Evolutionary conservation across 2,888 invertebrate species (phyloP).

Genomic region (Dynastes hyllus): DNA sequence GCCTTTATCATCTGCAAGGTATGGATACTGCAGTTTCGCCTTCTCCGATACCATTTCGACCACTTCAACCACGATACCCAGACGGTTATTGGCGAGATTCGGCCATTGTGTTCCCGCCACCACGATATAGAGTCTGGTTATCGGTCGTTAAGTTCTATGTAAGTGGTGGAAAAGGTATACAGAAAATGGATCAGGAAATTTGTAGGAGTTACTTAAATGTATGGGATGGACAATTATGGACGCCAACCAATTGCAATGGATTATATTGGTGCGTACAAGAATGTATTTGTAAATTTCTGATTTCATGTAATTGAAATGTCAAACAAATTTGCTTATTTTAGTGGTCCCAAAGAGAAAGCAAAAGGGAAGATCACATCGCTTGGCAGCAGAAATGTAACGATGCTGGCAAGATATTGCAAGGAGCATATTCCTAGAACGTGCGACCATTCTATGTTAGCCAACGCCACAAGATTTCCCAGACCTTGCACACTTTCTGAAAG

Average conservation of each 20-base stretch:
- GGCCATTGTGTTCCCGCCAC: conserved; percentile 74
- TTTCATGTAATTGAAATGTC: background rate
- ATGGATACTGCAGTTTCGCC: conserved; percentile 74
- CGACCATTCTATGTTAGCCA: conserved; percentile 83
- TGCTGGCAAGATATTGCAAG: conserved; percentile 87
- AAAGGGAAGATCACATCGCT: conserved; percentile 64
- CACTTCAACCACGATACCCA: conserved; percentile 74
- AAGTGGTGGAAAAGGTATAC: conserved; percentile 77
- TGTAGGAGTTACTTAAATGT: conserved; percentile 89
- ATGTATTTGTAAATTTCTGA: conserved; percentile 14
- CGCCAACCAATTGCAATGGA: conserved; percentile 85
- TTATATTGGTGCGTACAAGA: conserved; percentile 79
- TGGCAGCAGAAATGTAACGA: conserved; percentile 80
- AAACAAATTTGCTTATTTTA: conserved; percentile 54
- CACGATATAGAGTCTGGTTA: conserved; percentile 88
- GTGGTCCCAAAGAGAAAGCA: conserved; percentile 65
- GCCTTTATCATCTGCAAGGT: conserved; percentile 87
- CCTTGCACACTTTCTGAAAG: conserved; percentile 87
- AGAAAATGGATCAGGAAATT: conserved; percentile 82
- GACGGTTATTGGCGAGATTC: conserved; percentile 72
- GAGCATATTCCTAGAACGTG: conserved; percentile 88
- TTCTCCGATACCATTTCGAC: conserved; percentile 74
- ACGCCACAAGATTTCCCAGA: conserved; percentile 74
- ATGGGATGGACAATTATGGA: conserved; percentile 89
- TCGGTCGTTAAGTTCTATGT: conserved; percentile 91